Percentiles rank a stretch among this genome's conserved stretches.
Evolutionary conservation across 2,113 vertebrate genomes (phyloP).

Genomic region (Melanerpes aurifrons): DNA sequence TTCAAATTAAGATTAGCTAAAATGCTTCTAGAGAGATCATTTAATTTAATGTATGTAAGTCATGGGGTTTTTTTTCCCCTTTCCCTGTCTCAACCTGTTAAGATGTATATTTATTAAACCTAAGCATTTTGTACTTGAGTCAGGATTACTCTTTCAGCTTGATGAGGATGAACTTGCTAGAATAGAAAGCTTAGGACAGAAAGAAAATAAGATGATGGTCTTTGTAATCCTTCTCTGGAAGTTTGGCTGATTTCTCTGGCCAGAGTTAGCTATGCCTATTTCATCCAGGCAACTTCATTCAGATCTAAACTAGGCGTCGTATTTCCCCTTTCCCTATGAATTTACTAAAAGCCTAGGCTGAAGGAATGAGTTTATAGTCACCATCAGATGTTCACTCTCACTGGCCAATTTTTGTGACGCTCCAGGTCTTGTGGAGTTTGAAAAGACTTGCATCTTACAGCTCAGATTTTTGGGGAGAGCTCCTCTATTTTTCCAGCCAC

Average conservation of each 20-base stretch:
- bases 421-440: neutral
- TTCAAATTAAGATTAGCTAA: neutral
- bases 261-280: neutral
- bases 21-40: neutral
- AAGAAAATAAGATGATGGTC: rapidly evolving
- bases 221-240: neutral
- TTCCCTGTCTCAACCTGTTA: neutral
- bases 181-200: neutral
- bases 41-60: neutral
- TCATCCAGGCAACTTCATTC: neutral
- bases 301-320: neutral
- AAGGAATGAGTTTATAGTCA: neutral
- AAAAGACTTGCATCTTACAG: neutral
- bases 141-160: neutral
- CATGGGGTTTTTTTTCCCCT: neutral
- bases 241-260: neutral
- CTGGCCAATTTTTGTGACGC: neutral
- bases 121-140: neutral
- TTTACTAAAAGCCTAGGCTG: neutral
- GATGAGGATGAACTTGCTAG: neutral
- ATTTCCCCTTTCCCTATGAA: neutral
- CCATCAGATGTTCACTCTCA: neutral
- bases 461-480: neutral
- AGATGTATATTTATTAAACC: neutral
- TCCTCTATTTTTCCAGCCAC: neutral